phyloP scores from a whole-genome alignment of 2,113 vertebrate species.

The Platanista minor region DNA sequence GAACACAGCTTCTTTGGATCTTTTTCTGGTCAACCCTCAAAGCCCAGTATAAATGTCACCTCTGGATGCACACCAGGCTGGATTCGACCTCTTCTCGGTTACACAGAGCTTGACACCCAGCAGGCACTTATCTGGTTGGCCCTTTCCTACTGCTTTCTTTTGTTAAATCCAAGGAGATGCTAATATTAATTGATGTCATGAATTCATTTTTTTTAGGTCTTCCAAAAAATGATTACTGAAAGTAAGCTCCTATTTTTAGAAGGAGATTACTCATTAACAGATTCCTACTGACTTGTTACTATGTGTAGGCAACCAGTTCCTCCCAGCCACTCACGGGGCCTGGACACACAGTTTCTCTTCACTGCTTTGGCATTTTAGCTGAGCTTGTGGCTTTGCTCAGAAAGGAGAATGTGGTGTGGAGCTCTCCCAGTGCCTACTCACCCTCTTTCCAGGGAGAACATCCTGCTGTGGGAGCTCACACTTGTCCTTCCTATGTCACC shows the following conservation, averaged over 20 bases:
- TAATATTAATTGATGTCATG: neutral
- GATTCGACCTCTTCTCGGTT: fast-evolving
- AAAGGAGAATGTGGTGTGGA: neutral
- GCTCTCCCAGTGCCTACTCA: no score
- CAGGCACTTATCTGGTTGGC: neutral
- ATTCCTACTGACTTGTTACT: neutral
- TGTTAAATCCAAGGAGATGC: neutral
- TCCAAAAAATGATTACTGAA: neutral
- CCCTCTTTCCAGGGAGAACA: neutral
- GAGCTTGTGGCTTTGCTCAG: fast-evolving
- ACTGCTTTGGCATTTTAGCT: neutral
- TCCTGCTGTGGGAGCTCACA: neutral
- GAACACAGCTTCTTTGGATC: neutral
- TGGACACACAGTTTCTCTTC: neutral
- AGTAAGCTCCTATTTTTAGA: neutral
- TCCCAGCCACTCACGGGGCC: neutral
- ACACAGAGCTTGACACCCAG: fast-evolving
- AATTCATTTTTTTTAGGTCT: neutral
- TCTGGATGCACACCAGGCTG: neutral
- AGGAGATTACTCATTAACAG: neutral
- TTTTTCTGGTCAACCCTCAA: neutral
- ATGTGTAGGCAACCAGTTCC: neutral
- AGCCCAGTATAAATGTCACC: neutral
- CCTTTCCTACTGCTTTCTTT: neutral
- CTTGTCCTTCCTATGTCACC: neutral